These are phyloP conservation scores for Sylvicola cinctus DNA, from an alignment of 2,888 invertebrate genomes.

Conservation along the genomic window DNA sequence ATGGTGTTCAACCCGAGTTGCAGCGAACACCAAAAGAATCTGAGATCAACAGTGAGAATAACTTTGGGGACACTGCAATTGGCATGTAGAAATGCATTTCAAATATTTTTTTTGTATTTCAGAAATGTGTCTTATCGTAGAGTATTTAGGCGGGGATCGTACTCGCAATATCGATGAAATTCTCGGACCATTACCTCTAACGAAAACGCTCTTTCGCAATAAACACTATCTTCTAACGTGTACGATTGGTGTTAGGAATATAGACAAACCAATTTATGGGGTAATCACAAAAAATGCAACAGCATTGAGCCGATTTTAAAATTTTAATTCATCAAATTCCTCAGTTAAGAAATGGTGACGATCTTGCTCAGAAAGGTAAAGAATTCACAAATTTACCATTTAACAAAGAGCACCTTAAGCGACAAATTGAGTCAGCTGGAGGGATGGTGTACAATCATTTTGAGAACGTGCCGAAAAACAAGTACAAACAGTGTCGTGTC, in stretches of 20 bases:
- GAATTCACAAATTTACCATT: constrained; percentile 28
- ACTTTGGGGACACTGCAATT: too few relatives aligned
- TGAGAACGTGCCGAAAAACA: constrained; percentile 31
- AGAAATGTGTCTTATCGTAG: constrained; percentile 11
- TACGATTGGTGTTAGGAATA: constrained; percentile 21
- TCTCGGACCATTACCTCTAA: constrained; percentile 32
- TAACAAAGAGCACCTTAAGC: constrained; percentile 33
- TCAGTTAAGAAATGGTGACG: too few relatives aligned
- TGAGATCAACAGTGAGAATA: constrained; percentile 25
- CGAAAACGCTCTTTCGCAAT: constrained; percentile 29
- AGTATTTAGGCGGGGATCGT: constrained; percentile 9
- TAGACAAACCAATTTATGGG: constrained; percentile 8
- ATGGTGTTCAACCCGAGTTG: constrained; percentile 31
- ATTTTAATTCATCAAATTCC: too few relatives aligned
- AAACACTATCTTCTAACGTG: constrained; percentile 37
- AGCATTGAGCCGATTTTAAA: too few relatives aligned
- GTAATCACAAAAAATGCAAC: constrained; percentile 3
- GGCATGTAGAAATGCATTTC: neutral
- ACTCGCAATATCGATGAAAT: constrained; percentile 12
- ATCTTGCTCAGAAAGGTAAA: constrained; percentile 1
- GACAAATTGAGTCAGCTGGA: constrained; percentile 39
- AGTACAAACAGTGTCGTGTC: constrained; percentile 32
- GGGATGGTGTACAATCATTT: constrained; percentile 39
- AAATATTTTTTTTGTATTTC: constrained; percentile 3
- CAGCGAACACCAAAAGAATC: constrained; percentile 31